Conservation (phyloP, 2,888 invertebrate genomes). For the Noctuana brunneofusca region DNA sequence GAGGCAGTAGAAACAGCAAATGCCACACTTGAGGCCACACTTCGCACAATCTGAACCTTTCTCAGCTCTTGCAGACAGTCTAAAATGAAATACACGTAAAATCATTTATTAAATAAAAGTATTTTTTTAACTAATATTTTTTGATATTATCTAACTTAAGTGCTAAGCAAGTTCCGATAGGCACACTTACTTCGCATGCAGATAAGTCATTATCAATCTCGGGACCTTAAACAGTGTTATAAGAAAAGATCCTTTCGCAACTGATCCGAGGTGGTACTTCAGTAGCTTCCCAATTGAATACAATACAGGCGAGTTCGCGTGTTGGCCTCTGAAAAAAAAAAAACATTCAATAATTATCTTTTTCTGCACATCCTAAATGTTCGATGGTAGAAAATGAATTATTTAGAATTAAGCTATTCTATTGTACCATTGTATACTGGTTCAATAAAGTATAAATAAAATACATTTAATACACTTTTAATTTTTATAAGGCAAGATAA, state of each 20-base stretch:
- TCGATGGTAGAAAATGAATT: no score
- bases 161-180: background rate
- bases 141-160: no score
- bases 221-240: conserved; percentile 97
- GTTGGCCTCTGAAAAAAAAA: conserved; percentile 83
- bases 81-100: conserved; percentile 62
- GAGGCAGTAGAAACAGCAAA: conserved; percentile 94
- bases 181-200: conserved; percentile 91
- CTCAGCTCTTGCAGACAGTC: conserved; percentile 86
- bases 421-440: no score
- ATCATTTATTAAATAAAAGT: background rate
- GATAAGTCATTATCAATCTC: conserved; percentile 92
- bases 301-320: conserved; percentile 86
- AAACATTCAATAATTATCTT: no score
- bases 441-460: no score
- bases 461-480: no score
- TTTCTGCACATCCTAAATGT: no score
- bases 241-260: conserved; percentile 96
- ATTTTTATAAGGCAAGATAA: no score
- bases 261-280: conserved; percentile 96
- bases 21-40: conserved; percentile 90
- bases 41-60: conserved; percentile 89
- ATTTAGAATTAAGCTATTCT: no score
- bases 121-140: no score
- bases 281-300: conserved; percentile 89